Percentiles rank a stretch among this genome's conserved stretches.
These are phyloP conservation scores for Ailuropoda melanoleuca DNA, from an alignment of 2,113 vertebrate species.

Conservation along the genomic window DNA sequence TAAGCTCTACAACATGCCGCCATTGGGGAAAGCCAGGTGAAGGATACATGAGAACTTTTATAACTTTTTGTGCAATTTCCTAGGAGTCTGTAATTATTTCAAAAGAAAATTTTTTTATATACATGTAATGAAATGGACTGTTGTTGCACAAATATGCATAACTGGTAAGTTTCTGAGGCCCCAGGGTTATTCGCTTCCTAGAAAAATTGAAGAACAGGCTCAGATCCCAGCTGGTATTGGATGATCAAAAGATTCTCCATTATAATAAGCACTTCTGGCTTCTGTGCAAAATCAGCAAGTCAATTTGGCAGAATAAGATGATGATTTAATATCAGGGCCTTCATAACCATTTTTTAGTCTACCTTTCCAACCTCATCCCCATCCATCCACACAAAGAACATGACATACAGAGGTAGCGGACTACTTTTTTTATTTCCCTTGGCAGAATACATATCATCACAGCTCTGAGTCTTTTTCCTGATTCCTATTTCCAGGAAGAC, in stretches of 20 bases:
- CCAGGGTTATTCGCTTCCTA: not conserved
- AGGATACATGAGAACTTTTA: not conserved
- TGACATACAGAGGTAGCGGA: not conserved
- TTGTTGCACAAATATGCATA: not conserved
- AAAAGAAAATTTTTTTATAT: not conserved
- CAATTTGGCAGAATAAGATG: constrained; percentile 18
- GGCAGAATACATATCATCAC: not conserved
- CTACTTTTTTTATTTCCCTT: not conserved
- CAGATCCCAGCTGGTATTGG: not conserved
- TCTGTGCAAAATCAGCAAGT: constrained; percentile 50
- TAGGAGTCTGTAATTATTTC: not conserved
- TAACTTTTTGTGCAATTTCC: not conserved
- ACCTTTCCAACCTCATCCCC: not conserved
- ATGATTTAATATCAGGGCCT: not conserved
- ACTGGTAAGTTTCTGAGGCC: not conserved
- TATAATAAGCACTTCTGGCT: not conserved
- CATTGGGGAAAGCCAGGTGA: not conserved
- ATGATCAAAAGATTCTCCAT: not conserved
- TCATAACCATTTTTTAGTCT: constrained; percentile 18
- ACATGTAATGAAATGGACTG: not conserved
- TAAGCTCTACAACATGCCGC: not conserved
- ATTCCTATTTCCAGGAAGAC: not conserved
- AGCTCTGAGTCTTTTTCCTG: not conserved
- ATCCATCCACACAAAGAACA: not conserved
- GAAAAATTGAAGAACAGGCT: constrained; percentile 1